phyloP scores from a whole-genome alignment of 1,140 invertebrate species.

The Monomorium pharaonis region DNA sequence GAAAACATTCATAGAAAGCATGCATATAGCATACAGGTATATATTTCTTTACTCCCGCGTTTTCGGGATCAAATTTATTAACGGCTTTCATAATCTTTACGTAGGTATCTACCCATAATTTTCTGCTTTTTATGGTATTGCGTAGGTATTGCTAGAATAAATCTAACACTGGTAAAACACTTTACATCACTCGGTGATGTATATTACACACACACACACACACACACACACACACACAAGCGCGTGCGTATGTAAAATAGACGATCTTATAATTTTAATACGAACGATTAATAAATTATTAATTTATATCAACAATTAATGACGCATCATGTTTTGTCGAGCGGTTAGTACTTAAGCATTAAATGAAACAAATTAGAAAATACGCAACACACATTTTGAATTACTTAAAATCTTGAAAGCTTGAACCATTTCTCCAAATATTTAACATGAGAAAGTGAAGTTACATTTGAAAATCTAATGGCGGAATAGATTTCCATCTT shows the following conservation, averaged over 20 bases:
- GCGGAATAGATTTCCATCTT: neutral
- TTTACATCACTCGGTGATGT: neutral
- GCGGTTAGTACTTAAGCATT: no score
- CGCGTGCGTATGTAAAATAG: neutral
- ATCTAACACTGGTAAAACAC: neutral
- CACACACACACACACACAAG: neutral
- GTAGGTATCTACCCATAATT: conserved; percentile 2
- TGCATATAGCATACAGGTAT: neutral
- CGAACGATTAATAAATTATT: neutral
- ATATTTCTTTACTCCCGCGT: neutral
- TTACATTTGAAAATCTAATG: neutral
- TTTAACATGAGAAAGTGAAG: neutral
- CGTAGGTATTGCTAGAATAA: neutral
- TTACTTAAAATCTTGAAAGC: neutral
- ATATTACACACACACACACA: neutral
- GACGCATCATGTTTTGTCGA: no score
- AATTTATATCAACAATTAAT: neutral
- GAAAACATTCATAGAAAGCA: neutral
- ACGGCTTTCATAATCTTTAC: conserved; percentile 15
- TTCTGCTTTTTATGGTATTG: neutral
- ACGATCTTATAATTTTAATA: neutral
- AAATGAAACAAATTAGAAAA: neutral
- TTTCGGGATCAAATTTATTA: conserved; percentile 16
- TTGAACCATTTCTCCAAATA: neutral
- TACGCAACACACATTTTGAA: neutral